Conservation (phyloP, 2,888 invertebrate genomes). For the Drosophila macrospina region DNA sequence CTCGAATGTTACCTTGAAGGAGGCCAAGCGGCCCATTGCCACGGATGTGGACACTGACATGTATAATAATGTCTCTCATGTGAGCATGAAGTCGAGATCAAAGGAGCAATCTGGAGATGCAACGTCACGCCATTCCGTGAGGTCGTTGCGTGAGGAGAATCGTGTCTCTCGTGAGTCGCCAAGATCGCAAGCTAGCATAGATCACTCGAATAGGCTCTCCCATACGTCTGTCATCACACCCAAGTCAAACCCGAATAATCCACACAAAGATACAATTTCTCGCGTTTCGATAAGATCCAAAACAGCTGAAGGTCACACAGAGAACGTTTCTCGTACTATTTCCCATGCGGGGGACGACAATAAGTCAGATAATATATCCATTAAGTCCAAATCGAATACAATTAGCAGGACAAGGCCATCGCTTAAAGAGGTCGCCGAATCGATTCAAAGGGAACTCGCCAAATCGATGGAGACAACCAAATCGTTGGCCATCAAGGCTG, state of each 20-base stretch:
- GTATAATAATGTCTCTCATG: constrained; percentile 11
- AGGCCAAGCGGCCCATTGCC: background rate
- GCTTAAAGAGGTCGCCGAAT: constrained; percentile 17
- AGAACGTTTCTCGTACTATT: constrained; percentile 18
- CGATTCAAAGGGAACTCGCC: constrained; percentile 14
- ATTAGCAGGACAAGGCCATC: background rate
- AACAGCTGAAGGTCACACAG: background rate
- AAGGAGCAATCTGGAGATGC: constrained; percentile 1
- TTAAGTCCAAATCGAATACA: background rate
- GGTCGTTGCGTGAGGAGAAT: background rate
- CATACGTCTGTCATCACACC: background rate
- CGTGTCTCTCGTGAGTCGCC: background rate
- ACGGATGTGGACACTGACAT: constrained; percentile 1
- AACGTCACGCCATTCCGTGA: constrained; percentile 6
- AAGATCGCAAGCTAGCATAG: background rate
- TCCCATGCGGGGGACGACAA: background rate
- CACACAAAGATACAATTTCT: constrained; percentile 8
- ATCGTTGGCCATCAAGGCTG: constrained; percentile 39
- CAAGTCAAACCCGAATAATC: background rate
- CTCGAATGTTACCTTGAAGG: constrained; percentile 14
- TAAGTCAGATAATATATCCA: background rate
- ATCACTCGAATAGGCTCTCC: constrained; percentile 8
- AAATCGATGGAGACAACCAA: constrained; percentile 12
- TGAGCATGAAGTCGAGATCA: background rate
- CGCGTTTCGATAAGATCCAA: constrained; percentile 18